Percentiles rank a stretch among this genome's conserved stretches.
Evolutionary conservation across 2,797 vertebrate species (phyloP).

Genomic region (Aulostomus chinensis): DNA sequence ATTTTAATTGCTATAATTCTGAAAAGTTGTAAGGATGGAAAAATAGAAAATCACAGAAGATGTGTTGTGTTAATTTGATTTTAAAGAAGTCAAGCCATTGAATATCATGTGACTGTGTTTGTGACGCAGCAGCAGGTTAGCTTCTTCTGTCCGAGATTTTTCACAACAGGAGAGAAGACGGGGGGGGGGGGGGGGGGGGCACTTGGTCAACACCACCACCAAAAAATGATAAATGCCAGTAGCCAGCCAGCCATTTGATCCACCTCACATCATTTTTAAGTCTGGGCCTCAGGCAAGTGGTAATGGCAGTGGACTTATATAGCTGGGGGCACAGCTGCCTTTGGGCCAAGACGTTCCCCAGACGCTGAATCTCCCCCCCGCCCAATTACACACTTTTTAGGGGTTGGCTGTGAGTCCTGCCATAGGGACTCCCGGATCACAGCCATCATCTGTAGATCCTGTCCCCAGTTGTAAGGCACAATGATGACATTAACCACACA

Average conservation of each 20-base stretch:
- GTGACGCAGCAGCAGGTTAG: too few relatives aligned
- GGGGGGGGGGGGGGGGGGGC: too few relatives aligned
- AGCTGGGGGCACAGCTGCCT: constrained; percentile 55
- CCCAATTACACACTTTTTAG: constrained; percentile 62
- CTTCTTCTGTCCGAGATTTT: too few relatives aligned
- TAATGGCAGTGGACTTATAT: constrained; percentile 49
- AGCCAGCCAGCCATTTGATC: constrained; percentile 17
- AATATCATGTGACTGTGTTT: too few relatives aligned
- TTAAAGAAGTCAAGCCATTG: too few relatives aligned
- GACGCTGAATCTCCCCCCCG: constrained; percentile 35
- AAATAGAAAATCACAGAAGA: too few relatives aligned
- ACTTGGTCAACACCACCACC: too few relatives aligned
- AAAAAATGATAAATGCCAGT: constrained; percentile 13
- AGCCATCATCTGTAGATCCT: constrained; percentile 48
- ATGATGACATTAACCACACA: constrained; percentile 38
- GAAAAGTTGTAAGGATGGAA: too few relatives aligned
- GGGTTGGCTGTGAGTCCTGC: constrained; percentile 38
- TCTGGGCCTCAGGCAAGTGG: constrained; percentile 37
- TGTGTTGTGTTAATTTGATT: too few relatives aligned
- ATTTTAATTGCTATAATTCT: too few relatives aligned
- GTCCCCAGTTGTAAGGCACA: constrained; percentile 24
- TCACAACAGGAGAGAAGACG: too few relatives aligned
- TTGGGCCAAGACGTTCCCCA: constrained; percentile 54
- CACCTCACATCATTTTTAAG: constrained; percentile 43
- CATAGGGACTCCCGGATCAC: constrained; percentile 32